A percentile compares a stretch with the other conserved stretches of the same genome.
These are phyloP conservation scores for Iguana delicatissima DNA, from an alignment of 2,797 vertebrate species.

Conservation along the genomic window DNA sequence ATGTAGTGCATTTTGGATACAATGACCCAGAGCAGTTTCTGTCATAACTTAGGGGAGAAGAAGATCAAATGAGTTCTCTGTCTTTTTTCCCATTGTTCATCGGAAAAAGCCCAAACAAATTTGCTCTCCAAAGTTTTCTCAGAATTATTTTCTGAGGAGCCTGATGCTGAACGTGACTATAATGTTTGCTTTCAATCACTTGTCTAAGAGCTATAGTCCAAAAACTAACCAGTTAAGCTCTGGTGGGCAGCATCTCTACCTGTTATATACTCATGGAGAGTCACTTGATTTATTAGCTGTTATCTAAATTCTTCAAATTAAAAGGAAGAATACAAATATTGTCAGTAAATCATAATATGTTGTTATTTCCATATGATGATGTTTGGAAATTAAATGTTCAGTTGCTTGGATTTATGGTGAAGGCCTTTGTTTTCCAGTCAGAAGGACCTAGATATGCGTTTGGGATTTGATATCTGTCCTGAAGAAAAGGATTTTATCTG, in stretches of 20 bases:
- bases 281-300: not conserved
- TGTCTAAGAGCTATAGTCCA: too few relatives aligned
- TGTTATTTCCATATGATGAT: not conserved
- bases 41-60: too few relatives aligned
- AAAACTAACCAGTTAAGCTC: too few relatives aligned
- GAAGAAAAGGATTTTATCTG: constrained; percentile 81
- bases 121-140: too few relatives aligned
- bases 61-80: too few relatives aligned
- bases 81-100: too few relatives aligned
- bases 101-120: too few relatives aligned
- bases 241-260: not conserved
- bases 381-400: not conserved
- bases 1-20: too few relatives aligned
- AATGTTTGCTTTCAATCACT: too few relatives aligned
- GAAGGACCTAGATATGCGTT: constrained; percentile 73
- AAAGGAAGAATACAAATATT: not conserved
- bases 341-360: not conserved
- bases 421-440: constrained; percentile 30
- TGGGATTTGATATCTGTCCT: constrained; percentile 80
- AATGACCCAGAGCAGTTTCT: too few relatives aligned
- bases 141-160: too few relatives aligned
- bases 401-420: not conserved
- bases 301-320: not conserved
- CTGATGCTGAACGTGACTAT: too few relatives aligned
- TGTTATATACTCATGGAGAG: not conserved